These are phyloP conservation scores for Endomychus coccineus DNA, from an alignment of 2,888 invertebrate species.

Conservation along the genomic window DNA sequence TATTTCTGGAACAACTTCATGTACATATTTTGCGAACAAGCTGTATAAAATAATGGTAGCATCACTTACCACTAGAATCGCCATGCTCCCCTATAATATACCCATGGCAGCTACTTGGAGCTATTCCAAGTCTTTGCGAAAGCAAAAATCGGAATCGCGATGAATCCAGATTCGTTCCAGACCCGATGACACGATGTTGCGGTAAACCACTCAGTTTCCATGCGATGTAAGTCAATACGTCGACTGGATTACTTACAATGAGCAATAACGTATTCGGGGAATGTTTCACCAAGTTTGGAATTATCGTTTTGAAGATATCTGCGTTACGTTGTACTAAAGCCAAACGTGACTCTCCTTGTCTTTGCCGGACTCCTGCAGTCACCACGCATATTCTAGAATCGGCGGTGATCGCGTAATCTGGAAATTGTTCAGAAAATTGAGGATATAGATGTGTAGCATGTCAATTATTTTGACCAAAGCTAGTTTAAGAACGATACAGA, in stretches of 20 bases:
- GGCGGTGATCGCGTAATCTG: constrained; percentile 48
- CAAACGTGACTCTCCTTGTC: constrained; percentile 81
- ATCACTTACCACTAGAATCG: constrained; percentile 48
- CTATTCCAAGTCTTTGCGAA: constrained; percentile 72
- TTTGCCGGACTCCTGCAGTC: constrained; percentile 86
- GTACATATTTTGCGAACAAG: too few relatives aligned
- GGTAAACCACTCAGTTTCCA: constrained; percentile 91
- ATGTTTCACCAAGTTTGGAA: constrained; percentile 73
- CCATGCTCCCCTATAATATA: constrained; percentile 95
- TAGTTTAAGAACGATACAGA: too few relatives aligned
- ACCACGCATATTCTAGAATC: constrained; percentile 80
- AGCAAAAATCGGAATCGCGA: constrained; percentile 84
- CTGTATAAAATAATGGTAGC: too few relatives aligned
- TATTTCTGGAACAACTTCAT: too few relatives aligned
- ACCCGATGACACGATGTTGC: constrained; percentile 77
- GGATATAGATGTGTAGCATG: too few relatives aligned
- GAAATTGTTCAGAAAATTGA: too few relatives aligned
- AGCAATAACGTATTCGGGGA: constrained; percentile 81
- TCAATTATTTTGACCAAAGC: too few relatives aligned
- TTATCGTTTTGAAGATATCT: constrained; percentile 78
- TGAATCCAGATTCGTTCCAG: constrained; percentile 89
- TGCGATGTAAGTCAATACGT: constrained; percentile 87
- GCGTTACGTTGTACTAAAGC: constrained; percentile 85
- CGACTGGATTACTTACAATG: constrained; percentile 89
- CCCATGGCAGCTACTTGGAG: constrained; percentile 80